Conservation (phyloP, 2,888 invertebrate species). For the Tachina lurida region DNA sequence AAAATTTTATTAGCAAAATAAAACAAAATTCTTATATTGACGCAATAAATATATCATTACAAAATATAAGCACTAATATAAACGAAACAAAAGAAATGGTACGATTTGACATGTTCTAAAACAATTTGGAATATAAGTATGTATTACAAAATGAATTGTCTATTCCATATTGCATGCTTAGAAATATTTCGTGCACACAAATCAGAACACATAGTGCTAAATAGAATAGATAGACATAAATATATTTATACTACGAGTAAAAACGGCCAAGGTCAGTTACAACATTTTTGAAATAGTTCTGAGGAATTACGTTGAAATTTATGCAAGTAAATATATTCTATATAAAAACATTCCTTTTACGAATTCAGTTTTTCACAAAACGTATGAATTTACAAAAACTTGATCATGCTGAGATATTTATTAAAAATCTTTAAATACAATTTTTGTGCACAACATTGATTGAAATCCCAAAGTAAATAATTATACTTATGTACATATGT, state of each 20-base stretch:
- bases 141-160: conserved; percentile 8
- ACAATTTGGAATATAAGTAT: conserved; percentile 31
- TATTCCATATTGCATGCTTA: conserved; percentile 12
- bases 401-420: background rate
- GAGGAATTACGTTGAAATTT: conserved; percentile 10
- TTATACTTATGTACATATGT: background rate
- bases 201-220: conserved; percentile 5
- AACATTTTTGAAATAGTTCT: conserved; percentile 18
- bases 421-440: background rate
- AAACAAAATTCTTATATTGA: conserved; percentile 17
- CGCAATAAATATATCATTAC: conserved; percentile 31
- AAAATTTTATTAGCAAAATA: conserved; percentile 12
- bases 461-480: background rate
- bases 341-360: background rate
- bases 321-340: background rate
- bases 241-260: conserved; percentile 43
- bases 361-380: background rate
- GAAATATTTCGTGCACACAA: conserved; percentile 16
- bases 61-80: conserved; percentile 18
- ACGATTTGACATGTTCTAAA: conserved; percentile 35
- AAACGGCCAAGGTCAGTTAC: conserved; percentile 67
- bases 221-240: background rate
- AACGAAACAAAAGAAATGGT: background rate
- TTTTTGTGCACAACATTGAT: background rate
- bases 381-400: background rate